Base-by-base conservation (phyloP, 2,888 invertebrate genomes). In the Cristatella mucedo region DNA sequence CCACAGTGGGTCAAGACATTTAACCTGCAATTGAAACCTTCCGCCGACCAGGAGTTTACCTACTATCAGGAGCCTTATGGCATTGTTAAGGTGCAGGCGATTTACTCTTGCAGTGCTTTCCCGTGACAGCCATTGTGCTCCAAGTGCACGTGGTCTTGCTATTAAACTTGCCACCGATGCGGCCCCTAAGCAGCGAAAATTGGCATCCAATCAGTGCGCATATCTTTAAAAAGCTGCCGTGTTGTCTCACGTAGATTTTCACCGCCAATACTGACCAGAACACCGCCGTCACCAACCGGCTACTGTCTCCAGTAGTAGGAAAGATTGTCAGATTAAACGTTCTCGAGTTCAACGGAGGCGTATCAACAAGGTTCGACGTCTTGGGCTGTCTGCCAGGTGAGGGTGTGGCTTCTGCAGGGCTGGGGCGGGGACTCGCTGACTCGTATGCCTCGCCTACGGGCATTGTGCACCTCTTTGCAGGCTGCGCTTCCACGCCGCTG, bases 61-160 rank as follows among this genome's bases (percentile, higher is more conserved):
- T 16, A 36, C 24, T 36, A 36, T 19, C 36, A 36, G 24, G 36
- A 36, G 16, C 36, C 36, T 6, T 36, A 36, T 22, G 36, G 36
- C 4, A 36, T 29, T 7, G 26, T 36, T 5, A 36, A 36, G 36
- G 36, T 36, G 16, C n/a, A n/a, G n/a, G n/a, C n/a, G n/a, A n/a
- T n/a, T n/a, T n/a, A n/a, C n/a, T n/a, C n/a, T n/a, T n/a, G n/a
- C n/a, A n/a, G n/a, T n/a, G n/a, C n/a, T n/a, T n/a, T n/a, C n/a
- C n/a, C n/a, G n/a, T n/a, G n/a, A n/a, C n/a, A n/a, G n/a, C n/a
- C n/a, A n/a, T n/a, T n/a, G n/a, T n/a, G n/a, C n/a, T n/a, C n/a
- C n/a, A n/a, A n/a, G n/a, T n/a, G n/a, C n/a, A n/a, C n/a, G n/a
- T n/a, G n/a, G n/a, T n/a, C n/a, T n/a, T n/a, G n/a, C n/a, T n/a